Evolutionary conservation across 2,797 vertebrate genomes (phyloP).

Genomic region (Dipus sagitta): DNA sequence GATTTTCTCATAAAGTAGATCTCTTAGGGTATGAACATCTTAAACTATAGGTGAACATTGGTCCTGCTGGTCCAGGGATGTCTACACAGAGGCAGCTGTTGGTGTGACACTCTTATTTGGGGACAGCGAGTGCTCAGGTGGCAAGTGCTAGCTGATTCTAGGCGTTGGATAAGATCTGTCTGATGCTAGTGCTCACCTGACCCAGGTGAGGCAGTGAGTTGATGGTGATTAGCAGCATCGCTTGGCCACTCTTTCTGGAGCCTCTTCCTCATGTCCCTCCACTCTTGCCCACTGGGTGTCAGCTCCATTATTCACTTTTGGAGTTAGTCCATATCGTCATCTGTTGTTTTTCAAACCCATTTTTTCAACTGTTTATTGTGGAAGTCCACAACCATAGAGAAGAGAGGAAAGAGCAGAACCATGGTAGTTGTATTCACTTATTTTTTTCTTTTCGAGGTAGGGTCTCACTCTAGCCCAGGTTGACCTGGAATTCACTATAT

Average conservation of each 20-base stretch:
- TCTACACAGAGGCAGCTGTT: background rate
- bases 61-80: background rate
- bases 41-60: background rate
- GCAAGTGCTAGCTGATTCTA: background rate
- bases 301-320: background rate
- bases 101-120: background rate
- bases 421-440: background rate
- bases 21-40: background rate
- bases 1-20: background rate
- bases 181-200: background rate
- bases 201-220: background rate
- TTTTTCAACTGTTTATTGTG: background rate
- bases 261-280: background rate
- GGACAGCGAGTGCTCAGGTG: background rate
- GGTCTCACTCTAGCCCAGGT: too few relatives aligned
- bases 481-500: too few relatives aligned
- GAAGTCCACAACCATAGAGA: background rate
- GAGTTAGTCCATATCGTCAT: background rate
- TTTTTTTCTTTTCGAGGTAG: too few relatives aligned
- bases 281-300: background rate
- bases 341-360: background rate
- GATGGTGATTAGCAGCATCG: background rate
- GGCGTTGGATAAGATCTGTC: background rate
- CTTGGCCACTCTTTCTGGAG: background rate
- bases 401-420: slow-evolving; percentile 6